Conservation (phyloP, 2,888 invertebrate species). For the Lepidochrysops patricia region DNA sequence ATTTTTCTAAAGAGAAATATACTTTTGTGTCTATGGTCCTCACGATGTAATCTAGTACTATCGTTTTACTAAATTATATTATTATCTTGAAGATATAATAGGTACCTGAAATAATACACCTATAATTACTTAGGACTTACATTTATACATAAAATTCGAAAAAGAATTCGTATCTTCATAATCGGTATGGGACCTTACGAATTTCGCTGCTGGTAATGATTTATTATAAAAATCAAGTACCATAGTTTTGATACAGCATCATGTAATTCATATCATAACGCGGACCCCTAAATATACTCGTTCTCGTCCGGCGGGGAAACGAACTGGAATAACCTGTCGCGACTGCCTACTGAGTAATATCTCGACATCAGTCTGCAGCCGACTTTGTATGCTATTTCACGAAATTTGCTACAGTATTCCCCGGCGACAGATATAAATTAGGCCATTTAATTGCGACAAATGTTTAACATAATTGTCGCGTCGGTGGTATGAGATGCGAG, state of each 20-base stretch:
- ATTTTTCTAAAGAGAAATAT: too few species aligned
- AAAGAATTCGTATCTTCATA: too few species aligned
- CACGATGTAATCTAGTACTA: too few species aligned
- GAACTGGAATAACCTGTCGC: constrained; percentile 48
- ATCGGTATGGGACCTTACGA: too few species aligned
- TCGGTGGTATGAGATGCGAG: constrained; percentile 17
- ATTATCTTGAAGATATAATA: too few species aligned
- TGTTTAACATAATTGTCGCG: constrained; percentile 19
- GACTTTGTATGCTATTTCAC: constrained; percentile 22
- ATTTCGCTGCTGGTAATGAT: too few species aligned
- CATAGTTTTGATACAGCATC: too few species aligned
- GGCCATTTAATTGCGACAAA: constrained; percentile 24
- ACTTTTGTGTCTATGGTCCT: too few species aligned
- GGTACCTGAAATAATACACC: too few species aligned
- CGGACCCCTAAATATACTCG: constrained; percentile 37
- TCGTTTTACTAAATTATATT: too few species aligned
- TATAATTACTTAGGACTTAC: too few species aligned
- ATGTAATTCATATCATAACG: constrained; percentile 19
- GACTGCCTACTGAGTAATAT: constrained; percentile 41
- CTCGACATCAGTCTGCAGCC: constrained; percentile 28
- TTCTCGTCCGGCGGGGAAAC: constrained; percentile 44
- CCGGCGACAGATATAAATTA: constrained; percentile 25
- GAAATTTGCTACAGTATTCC: constrained; percentile 26
- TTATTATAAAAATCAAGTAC: neutral
- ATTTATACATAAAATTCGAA: too few species aligned